Conservation (phyloP, 2,113 vertebrate species). For the Cinclus cinclus region DNA sequence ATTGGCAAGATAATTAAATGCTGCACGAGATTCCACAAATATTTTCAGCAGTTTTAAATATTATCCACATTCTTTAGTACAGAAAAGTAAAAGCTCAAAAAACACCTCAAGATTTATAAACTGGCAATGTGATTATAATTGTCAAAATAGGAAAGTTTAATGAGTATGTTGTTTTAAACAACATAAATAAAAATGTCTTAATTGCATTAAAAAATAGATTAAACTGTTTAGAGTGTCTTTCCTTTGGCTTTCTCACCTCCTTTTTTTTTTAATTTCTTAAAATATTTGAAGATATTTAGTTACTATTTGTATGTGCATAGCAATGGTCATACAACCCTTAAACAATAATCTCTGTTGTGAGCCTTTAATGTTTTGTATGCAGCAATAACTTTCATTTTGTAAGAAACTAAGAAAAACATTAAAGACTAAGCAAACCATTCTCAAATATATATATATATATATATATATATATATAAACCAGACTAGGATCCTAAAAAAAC, state of each 20-base stretch:
- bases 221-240: neutral
- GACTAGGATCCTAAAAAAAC: neutral
- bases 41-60: neutral
- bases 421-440: neutral
- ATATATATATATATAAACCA: neutral
- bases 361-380: neutral
- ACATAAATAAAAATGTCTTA: neutral
- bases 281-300: neutral
- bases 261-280: neutral
- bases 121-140: neutral
- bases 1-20: neutral
- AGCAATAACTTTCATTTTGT: neutral
- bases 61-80: neutral
- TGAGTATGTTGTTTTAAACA: neutral
- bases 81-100: neutral
- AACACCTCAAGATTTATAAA: rapidly evolving
- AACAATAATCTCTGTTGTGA: neutral
- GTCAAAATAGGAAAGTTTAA: neutral
- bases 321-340: neutral
- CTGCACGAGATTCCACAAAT: neutral
- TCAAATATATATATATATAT: neutral
- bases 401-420: neutral
- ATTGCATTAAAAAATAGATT: neutral
- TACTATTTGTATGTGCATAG: neutral
- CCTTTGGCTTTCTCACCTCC: neutral